Conservation (phyloP, 1,140 invertebrate genomes). For the Eueides isabella region DNA sequence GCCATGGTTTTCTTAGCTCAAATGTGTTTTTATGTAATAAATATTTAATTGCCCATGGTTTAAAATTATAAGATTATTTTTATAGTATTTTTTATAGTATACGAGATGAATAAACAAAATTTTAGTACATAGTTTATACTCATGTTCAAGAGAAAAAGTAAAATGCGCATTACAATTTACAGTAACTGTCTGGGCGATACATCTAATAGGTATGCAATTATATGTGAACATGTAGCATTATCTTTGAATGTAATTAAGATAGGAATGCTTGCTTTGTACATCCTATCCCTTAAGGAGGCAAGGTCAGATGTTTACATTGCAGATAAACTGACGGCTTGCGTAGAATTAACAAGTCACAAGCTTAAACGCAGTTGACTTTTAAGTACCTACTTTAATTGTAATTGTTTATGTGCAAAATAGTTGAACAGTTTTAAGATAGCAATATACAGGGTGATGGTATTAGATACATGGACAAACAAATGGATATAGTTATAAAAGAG, state of each 20-base stretch:
- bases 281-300: conserved; percentile 51
- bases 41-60: background rate
- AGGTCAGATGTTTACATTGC: conserved; percentile 54
- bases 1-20: no score
- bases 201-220: conserved; percentile 9
- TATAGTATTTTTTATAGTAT: background rate
- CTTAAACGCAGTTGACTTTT: conserved; percentile 16
- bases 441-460: background rate
- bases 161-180: background rate
- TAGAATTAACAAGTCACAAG: conserved; percentile 43
- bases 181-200: background rate
- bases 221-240: conserved; percentile 15
- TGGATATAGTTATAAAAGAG: no score
- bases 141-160: background rate
- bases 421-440: background rate
- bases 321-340: conserved; percentile 44
- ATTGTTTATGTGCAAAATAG: background rate
- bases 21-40: no score
- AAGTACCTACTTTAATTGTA: conserved; percentile 4
- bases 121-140: background rate
- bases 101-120: background rate
- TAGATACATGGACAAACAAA: no score
- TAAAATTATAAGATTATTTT: background rate
- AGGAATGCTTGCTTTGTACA: conserved; percentile 47
- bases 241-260: conserved; percentile 39